Base-by-base conservation (phyloP, 1,140 invertebrate genomes). In the Mamestra configurata region DNA sequence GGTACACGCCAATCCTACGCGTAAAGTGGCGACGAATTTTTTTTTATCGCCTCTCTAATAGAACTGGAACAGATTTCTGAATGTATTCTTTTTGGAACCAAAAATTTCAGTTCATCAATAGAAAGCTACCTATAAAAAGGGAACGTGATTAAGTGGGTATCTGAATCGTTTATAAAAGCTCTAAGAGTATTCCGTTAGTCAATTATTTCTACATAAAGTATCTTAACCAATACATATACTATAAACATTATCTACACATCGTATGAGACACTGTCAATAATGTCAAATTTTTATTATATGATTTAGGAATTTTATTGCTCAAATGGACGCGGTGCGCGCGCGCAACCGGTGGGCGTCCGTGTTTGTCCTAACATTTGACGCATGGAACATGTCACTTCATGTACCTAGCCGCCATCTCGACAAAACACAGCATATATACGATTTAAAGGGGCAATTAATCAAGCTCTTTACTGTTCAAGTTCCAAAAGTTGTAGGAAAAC, bases 271-370 rank as follows among this genome's bases (percentile, higher is more conserved):
- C 80, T 84, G 79, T 84, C 87, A 84, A 90, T 90, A 88, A 90
- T 90, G 86, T 90, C 78, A 86, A 84, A 80, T 82, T 89, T 90
- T 90, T 90, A 90, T 86, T 89, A 85, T 84, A 82, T 82, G 82
- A 88, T 88, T 88, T 87, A 82, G 82, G 83, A 84, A 82, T 87
- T 88, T 90, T 89, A 90, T 84, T 57, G 81, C 70, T 73, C 76
- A 82, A 84, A 83, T 82, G 78, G 78, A 82, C 79, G 70, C 75
- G 37, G 81, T 64, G 24, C 53, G 46, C 82, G 61, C 79, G 76
- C 71, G 61, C 37, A 2, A 71, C 51, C 82, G 70, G 83, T 82
- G 79, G 80, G 86, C 82, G 83, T 70, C 40, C 59, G 18, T 15
- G 18, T 66, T 27, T 22, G 35, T 40, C 46, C 40, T 68, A 66